A percentile compares a stretch with the other conserved stretches of the same genome.
phyloP scores from a whole-genome alignment of 2,888 invertebrate genomes.

The Gryllus longicercus region DNA sequence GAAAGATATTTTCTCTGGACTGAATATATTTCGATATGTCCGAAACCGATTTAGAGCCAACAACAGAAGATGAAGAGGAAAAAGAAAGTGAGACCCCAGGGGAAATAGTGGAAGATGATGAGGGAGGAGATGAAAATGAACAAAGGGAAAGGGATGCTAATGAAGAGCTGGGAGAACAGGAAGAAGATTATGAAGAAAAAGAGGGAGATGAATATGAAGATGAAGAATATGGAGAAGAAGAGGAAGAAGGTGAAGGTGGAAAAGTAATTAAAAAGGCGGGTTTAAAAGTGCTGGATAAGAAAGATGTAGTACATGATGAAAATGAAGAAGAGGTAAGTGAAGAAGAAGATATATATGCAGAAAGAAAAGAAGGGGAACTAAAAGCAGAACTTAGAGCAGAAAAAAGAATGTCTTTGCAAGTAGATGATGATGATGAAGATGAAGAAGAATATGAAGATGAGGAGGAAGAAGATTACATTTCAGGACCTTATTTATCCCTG shows the following conservation, averaged over 20 bases:
- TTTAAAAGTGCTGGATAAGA: conserved; percentile 18
- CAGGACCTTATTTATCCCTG: conserved; percentile 54
- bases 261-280: conserved; percentile 43
- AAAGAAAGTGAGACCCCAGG: not conserved
- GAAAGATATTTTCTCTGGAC: too few species aligned
- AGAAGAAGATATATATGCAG: conserved; percentile 27
- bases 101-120: not conserved
- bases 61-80: too few species aligned
- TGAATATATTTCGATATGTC: too few species aligned
- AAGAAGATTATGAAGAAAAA: conserved; percentile 27
- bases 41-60: too few species aligned
- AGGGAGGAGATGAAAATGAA: not conserved
- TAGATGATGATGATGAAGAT: conserved; percentile 41
- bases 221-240: not conserved
- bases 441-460: conserved; percentile 24
- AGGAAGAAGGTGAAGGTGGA: conserved; percentile 38
- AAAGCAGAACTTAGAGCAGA: too few species aligned
- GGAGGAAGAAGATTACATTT: conserved; percentile 54
- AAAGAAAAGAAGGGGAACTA: not conserved
- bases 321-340: conserved; percentile 32
- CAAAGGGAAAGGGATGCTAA: not conserved
- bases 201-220: too few species aligned
- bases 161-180: conserved; percentile 17
- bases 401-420: not conserved
- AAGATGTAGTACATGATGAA: conserved; percentile 28